These are phyloP conservation scores for Diabrotica undecimpunctata DNA, from an alignment of 1,140 invertebrate genomes.

Conservation along the genomic window DNA sequence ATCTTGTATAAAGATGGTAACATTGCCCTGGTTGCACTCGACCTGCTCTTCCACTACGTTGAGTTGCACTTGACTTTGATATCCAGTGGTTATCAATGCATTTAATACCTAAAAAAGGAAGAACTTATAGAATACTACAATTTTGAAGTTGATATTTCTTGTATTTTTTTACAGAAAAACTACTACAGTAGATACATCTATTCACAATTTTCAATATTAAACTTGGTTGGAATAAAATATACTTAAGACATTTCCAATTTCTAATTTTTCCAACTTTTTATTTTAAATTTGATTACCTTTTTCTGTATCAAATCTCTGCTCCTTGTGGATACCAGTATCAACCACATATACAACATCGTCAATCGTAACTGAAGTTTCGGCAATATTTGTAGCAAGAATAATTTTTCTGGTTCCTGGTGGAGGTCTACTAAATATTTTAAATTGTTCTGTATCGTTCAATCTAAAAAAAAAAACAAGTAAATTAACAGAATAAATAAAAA, in stretches of 20 bases:
- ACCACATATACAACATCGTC: conserved; percentile 89
- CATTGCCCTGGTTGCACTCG: conserved; percentile 71
- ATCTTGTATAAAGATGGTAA: conserved; percentile 68
- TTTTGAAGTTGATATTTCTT: no score
- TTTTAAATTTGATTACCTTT: conserved; percentile 45
- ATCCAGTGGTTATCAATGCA: conserved; percentile 63
- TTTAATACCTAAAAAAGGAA: conserved; percentile 27
- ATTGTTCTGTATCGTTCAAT: conserved; percentile 60
- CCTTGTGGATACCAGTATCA: conserved; percentile 62
- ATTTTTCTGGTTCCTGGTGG: conserved; percentile 58
- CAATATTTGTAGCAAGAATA: conserved; percentile 79
- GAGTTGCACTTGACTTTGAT: conserved; percentile 72
- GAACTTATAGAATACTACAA: background rate
- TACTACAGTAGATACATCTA: no score
- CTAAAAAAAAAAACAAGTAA: conserved; percentile 32
- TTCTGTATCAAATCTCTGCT: conserved; percentile 49
- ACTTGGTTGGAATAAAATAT: no score
- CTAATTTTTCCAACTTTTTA: no score
- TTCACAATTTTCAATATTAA: no score
- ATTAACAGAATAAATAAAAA: no score
- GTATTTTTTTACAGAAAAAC: no score
- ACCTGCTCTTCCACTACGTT: conserved; percentile 63
- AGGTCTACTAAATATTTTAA: conserved; percentile 54
- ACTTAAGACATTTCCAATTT: no score
- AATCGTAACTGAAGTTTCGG: conserved; percentile 91